A percentile compares a stretch with the other conserved stretches of the same genome.
Conservation (phyloP, 2,113 vertebrate genomes). For the Daboia siamensis region DNA sequence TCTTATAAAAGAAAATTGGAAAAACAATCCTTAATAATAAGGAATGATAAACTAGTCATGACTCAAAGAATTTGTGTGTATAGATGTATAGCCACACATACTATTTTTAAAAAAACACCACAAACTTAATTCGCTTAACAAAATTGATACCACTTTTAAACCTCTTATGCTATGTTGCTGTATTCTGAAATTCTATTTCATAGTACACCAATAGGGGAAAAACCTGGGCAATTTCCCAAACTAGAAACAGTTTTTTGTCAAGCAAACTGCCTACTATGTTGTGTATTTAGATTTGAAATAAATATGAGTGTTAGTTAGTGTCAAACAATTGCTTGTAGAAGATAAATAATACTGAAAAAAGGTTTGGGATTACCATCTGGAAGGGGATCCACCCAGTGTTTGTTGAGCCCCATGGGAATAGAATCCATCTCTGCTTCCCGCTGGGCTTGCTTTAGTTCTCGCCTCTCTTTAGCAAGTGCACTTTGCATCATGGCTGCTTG, state of each 20-base stretch:
- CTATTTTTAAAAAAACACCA: neutral
- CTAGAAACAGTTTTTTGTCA: neutral
- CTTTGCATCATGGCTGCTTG: slow-evolving; percentile 99
- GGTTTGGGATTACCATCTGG: slow-evolving; percentile 80
- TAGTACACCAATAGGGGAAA: too few species aligned
- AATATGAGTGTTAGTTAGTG: neutral
- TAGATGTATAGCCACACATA: neutral
- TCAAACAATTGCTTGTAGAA: neutral
- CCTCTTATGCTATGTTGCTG: neutral
- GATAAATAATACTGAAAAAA: neutral
- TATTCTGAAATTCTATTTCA: neutral
- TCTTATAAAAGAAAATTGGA: neutral
- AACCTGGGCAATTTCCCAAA: neutral
- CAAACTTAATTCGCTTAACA: neutral
- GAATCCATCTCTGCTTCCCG: slow-evolving; percentile 99
- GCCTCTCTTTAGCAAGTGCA: slow-evolving; percentile 91
- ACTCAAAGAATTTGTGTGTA: neutral
- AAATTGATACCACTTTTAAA: neutral
- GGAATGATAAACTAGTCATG: neutral
- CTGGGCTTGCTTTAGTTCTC: slow-evolving; percentile 94
- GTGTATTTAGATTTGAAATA: neutral
- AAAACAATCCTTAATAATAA: neutral
- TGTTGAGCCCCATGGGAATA: slow-evolving; percentile 98
- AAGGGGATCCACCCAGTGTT: slow-evolving; percentile 98
- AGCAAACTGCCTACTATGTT: neutral